A percentile compares a stretch with the other conserved stretches of the same genome.
These are phyloP conservation scores for Rhinoderma darwinii DNA, from an alignment of 2,113 vertebrate genomes.

Conservation along the genomic window DNA sequence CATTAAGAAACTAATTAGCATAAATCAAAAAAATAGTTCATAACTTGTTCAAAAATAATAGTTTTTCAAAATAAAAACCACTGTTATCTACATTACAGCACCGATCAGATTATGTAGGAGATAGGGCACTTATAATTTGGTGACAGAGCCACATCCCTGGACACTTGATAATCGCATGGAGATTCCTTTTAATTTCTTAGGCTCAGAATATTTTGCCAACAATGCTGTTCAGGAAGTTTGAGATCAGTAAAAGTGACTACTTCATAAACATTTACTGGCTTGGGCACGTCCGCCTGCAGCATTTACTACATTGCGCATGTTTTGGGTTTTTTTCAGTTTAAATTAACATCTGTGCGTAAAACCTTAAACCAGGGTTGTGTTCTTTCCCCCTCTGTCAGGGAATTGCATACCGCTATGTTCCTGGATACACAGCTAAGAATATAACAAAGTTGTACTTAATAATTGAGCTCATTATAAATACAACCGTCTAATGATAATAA, in stretches of 20 bases:
- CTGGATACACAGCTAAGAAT: not conserved
- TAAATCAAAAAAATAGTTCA: no score
- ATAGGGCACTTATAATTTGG: no score
- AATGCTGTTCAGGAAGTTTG: conserved; percentile 1
- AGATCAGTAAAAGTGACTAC: not conserved
- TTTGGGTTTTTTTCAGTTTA: not conserved
- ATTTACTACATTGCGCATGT: not conserved
- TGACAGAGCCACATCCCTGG: no score
- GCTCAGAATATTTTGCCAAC: not conserved
- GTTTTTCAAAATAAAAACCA: no score
- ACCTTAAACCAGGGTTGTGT: not conserved
- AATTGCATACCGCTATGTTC: not conserved
- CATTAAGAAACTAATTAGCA: no score
- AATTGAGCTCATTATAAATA: not conserved
- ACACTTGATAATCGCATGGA: not conserved
- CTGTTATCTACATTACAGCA: no score
- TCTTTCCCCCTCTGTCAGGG: not conserved
- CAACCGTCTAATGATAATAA: not conserved
- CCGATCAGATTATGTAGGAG: no score
- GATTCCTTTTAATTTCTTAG: conserved; percentile 18
- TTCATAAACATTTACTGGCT: conserved; percentile 2
- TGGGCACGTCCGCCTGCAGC: not conserved
- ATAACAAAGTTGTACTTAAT: not conserved
- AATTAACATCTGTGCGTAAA: not conserved
- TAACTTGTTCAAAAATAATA: no score